These are phyloP conservation scores for Drosophila villosipedis DNA, from an alignment of 2,888 invertebrate species.

Conservation along the genomic window DNA sequence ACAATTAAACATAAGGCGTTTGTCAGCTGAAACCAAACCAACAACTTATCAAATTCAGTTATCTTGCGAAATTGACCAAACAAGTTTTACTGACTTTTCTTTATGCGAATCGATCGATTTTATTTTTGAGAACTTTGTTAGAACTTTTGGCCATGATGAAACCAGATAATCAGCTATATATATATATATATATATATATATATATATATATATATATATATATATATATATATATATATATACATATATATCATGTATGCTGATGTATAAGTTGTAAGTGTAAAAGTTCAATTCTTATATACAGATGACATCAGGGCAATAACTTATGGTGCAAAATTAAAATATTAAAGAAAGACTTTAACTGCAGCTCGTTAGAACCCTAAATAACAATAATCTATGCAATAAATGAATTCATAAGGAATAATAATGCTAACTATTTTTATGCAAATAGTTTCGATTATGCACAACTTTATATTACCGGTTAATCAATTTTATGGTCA, in stretches of 20 bases:
- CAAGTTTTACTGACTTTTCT: constrained; percentile 68
- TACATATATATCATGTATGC: not conserved
- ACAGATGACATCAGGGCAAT: constrained; percentile 1
- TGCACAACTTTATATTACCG: constrained; percentile 35
- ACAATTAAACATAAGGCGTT: constrained; percentile 64
- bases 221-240: not conserved
- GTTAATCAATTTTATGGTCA: constrained; percentile 35
- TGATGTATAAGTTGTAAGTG: not conserved
- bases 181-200: not conserved
- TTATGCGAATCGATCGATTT: constrained; percentile 22
- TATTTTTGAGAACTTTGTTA: constrained; percentile 23
- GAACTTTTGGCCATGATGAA: constrained; percentile 13
- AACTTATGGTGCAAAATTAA: not conserved
- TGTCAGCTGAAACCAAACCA: constrained; percentile 66
- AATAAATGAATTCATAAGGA: not conserved
- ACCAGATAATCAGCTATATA: constrained; percentile 16
- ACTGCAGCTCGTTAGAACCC: constrained; percentile 1
- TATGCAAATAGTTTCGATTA: constrained; percentile 3
- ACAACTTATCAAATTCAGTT: constrained; percentile 59
- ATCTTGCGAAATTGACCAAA: constrained; percentile 61
- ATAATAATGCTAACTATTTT: not conserved
- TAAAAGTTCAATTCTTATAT: not conserved
- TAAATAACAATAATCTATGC: constrained; percentile 2
- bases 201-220: not conserved
- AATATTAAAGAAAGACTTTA: not conserved